Conservation (phyloP, 1,140 invertebrate genomes). For the Drosophila saltans region DNA sequence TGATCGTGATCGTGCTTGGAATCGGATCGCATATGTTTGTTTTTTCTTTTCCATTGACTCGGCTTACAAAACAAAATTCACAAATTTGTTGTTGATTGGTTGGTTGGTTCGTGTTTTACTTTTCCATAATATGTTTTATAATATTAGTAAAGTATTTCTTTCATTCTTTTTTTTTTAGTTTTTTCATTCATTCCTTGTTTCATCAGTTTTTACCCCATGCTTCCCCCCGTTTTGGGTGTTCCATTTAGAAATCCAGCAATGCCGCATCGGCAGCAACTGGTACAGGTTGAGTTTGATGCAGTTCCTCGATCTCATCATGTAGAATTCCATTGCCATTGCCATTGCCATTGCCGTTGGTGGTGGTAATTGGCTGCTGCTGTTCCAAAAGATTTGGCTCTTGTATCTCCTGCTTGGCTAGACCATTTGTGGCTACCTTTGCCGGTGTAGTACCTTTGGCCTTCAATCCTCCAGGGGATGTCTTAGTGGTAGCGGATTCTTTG, state of each 20-base stretch:
- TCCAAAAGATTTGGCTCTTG: neutral
- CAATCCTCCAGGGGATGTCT: constrained; percentile 50
- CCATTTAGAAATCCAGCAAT: constrained; percentile 59
- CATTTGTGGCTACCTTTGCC: constrained; percentile 51
- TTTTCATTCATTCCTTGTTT: constrained; percentile 13
- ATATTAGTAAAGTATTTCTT: constrained; percentile 71
- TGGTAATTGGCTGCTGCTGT: neutral
- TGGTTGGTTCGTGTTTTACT: constrained; percentile 39
- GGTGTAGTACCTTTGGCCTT: constrained; percentile 42
- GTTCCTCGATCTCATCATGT: constrained; percentile 38
- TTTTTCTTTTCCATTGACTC: too few species aligned
- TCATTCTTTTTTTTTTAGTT: constrained; percentile 21
- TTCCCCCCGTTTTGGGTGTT: neutral
- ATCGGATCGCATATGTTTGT: neutral
- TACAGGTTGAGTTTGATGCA: constrained; percentile 17
- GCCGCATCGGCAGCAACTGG: constrained; percentile 38
- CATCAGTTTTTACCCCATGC: neutral
- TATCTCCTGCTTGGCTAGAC: constrained; percentile 25
- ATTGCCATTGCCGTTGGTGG: constrained; percentile 50
- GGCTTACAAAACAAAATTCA: constrained; percentile 21
- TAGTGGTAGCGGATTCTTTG: constrained; percentile 57
- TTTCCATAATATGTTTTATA: constrained; percentile 72
- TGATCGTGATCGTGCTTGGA: constrained; percentile 4
- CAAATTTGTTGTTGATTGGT: neutral
- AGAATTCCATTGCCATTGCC: constrained; percentile 57